Percentiles rank a stretch among this genome's conserved stretches.
phyloP scores from a whole-genome alignment of 2,888 invertebrate species.

The Elysia crispata region DNA sequence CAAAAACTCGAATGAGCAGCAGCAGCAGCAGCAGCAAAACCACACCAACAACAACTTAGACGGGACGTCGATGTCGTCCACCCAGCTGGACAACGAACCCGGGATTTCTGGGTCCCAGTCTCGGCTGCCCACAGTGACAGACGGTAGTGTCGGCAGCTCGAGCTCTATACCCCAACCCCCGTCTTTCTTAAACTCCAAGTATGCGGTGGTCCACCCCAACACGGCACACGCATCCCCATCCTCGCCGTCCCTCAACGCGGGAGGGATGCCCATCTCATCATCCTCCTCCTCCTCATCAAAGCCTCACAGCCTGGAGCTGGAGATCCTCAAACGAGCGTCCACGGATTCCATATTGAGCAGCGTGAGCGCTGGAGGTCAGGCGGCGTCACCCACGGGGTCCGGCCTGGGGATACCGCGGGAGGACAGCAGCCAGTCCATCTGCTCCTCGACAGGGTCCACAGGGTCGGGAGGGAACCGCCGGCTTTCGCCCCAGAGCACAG shows the following conservation, averaged over 20 bases:
- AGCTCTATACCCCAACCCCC: slow-evolving; percentile 56
- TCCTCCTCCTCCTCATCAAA: slow-evolving; percentile 55
- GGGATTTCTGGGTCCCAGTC: slow-evolving; percentile 41
- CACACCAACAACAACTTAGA: slow-evolving; percentile 56
- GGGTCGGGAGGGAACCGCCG: slow-evolving; percentile 52
- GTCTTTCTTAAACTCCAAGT: slow-evolving; percentile 19
- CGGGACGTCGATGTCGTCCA: slow-evolving; percentile 60
- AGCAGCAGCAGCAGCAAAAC: slow-evolving; percentile 61
- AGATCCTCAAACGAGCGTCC: slow-evolving; percentile 61
- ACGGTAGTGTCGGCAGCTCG: slow-evolving; percentile 37
- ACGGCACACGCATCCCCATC: slow-evolving; percentile 49
- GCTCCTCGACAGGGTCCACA: slow-evolving; percentile 39
- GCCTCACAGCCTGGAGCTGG: slow-evolving; percentile 68
- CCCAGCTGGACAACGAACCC: slow-evolving; percentile 48
- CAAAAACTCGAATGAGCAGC: slow-evolving; percentile 64
- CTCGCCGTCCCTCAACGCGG: slow-evolving; percentile 21
- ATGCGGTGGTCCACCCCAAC: slow-evolving; percentile 29
- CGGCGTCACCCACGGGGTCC: slow-evolving; percentile 34
- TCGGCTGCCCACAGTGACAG: slow-evolving; percentile 58
- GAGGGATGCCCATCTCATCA: slow-evolving; percentile 34
- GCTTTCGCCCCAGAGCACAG: slow-evolving; percentile 66
- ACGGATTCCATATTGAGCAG: slow-evolving; percentile 60
- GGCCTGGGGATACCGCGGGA: slow-evolving; percentile 45
- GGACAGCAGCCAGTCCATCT: slow-evolving; percentile 56
- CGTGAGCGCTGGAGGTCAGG: not conserved